phyloP scores from a whole-genome alignment of 2,113 vertebrate species.

The Pongo pygmaeus region DNA sequence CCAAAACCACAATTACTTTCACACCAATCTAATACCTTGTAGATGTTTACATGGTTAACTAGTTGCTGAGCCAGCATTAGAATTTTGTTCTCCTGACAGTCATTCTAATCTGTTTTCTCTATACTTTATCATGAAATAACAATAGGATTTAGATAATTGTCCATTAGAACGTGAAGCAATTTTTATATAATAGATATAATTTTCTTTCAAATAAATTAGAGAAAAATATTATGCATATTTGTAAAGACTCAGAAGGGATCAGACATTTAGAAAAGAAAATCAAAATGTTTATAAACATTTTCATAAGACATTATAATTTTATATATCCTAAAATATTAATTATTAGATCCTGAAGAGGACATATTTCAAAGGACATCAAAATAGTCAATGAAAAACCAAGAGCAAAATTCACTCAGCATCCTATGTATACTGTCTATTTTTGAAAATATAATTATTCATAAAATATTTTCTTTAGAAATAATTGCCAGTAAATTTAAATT shows the following conservation, averaged over 20 bases:
- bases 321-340: not conserved
- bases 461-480: not conserved
- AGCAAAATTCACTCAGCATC: not conserved
- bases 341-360: not conserved
- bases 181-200: slow-evolving; percentile 28
- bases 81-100: not conserved
- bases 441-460: not conserved
- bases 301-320: not conserved
- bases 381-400: not conserved
- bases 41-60: not conserved
- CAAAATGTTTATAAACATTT: slow-evolving; percentile 41
- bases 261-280: slow-evolving; percentile 34
- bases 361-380: not conserved
- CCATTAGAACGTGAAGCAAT: not conserved
- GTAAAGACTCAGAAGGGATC: slow-evolving; percentile 36
- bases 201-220: slow-evolving; percentile 40
- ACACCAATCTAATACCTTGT: too few species aligned
- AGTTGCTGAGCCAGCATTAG: not conserved
- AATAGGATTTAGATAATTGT: slow-evolving; percentile 1
- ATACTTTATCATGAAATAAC: not conserved
- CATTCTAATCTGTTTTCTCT: not conserved
- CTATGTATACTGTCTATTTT: not conserved
- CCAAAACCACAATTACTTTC: too few species aligned
- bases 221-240: slow-evolving; percentile 25
- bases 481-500: slow-evolving; percentile 15